A percentile compares a stretch with the other conserved stretches of the same genome.
phyloP scores from a whole-genome alignment of 2,113 vertebrate genomes.

The Carettochelys insculpta region DNA sequence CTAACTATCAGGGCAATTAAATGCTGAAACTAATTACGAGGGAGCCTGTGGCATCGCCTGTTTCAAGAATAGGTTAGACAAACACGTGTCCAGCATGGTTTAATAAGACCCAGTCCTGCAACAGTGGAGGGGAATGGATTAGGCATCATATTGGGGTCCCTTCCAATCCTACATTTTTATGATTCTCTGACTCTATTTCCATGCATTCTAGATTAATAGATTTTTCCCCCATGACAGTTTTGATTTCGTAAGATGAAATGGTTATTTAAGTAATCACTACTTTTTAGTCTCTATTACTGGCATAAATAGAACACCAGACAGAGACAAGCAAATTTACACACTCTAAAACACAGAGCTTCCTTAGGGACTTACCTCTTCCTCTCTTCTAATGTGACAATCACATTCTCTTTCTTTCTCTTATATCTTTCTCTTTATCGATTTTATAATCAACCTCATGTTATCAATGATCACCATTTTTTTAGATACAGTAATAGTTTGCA shows the following conservation, averaged over 20 bases:
- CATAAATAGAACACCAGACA: constrained; percentile 52
- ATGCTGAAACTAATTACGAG: not conserved
- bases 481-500: constrained; percentile 64
- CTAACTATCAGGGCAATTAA: not conserved
- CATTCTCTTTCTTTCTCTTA: constrained; percentile 57
- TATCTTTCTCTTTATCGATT: constrained; percentile 75
- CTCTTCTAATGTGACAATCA: constrained; percentile 49
- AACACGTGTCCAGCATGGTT: not conserved
- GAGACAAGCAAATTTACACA: constrained; percentile 59
- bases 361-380: constrained; percentile 47
- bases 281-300: constrained; percentile 67
- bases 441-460: constrained; percentile 69
- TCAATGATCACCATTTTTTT: constrained; percentile 69
- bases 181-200: not conserved
- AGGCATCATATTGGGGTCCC: not conserved
- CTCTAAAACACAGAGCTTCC: constrained; percentile 40
- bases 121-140: not conserved
- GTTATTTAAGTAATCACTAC: constrained; percentile 54
- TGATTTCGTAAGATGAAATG: constrained; percentile 44
- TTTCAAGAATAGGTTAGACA: not conserved
- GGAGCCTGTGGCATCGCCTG: not conserved
- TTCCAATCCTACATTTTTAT: not conserved
- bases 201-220: not conserved
- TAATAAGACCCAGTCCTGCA: not conserved
- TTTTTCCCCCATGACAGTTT: not conserved